Evolutionary conservation across 1,140 invertebrate genomes (phyloP), one percentile per base, ranked within the genome.

Genomic region (Sitobion miscanthi): DNA sequence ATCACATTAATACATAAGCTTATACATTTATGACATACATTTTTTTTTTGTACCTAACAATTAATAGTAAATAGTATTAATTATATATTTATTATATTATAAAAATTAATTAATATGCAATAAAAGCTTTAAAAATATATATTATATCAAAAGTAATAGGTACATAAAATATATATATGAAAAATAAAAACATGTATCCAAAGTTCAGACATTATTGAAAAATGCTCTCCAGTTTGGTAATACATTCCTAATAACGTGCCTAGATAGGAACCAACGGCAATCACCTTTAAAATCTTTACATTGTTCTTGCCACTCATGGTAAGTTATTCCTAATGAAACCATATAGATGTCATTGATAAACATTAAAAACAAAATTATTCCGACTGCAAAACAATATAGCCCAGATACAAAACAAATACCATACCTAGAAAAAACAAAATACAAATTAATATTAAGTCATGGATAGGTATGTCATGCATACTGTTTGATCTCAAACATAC

Each of bases 401-500:
- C 94, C 94, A 69, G 94, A 94, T 17, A 95, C 94, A 94, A 95
- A 95, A 86, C 94, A 94, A 54, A 94, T 82, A n/a, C 94, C 94
- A 93, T 94, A 94, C 88, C 95, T 95, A 94, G 20, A 94, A 94
- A 62, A 94, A 93, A 93, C 69, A 91, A 86, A 90, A 87, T 86
- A 77, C 11, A 49, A n/a, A 45, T 42, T 42, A 42, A 42, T 49
- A n/a, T 30, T 17, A n/a, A 87, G 45, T 88, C 23, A 49, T n/a
- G 11, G 4, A 49, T n/a, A 4, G 4, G 11, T n/a, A 9, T n/a
- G 11, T 69, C 30, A 9, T 77, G 14, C n/a, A n/a, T 35, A 77
- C 14, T 35, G 30, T 77, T 77, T 77, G 23, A n/a, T n/a, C 14
- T 77, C 4, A n/a, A n/a, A 77, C n/a, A 77, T 20, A 5, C 5